Evolutionary conservation across 2,888 invertebrate species (phyloP).

Genomic region (Rhyacophila evoluta): DNA sequence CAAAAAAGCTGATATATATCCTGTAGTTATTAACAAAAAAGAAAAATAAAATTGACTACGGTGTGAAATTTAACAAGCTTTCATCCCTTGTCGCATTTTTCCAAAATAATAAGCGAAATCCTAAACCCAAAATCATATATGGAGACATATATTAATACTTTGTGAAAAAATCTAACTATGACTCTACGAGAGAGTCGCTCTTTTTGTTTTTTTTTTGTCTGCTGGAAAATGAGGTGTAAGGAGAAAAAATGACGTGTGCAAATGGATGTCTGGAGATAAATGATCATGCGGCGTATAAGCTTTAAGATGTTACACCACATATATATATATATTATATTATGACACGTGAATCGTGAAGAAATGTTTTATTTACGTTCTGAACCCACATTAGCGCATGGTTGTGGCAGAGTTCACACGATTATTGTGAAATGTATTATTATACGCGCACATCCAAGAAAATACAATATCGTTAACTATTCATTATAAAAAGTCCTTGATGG

Average conservation of each 20-base stretch:
- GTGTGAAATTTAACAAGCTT: not conserved
- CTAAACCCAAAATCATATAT: not conserved
- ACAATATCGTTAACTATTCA: no score
- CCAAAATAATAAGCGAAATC: not conserved
- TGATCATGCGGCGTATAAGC: not conserved
- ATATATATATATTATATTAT: no score
- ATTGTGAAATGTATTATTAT: not conserved
- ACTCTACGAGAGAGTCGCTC: not conserved
- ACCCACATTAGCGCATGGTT: not conserved
- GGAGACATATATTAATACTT: not conserved
- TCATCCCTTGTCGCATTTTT: not conserved
- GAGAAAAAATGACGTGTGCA: conserved; percentile 15
- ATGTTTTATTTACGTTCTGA: not conserved
- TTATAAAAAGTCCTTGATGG: no score
- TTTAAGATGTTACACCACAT: no score
- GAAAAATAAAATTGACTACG: no score
- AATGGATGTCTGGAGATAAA: conserved; percentile 8
- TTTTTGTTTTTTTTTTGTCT: not conserved
- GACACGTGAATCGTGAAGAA: not conserved
- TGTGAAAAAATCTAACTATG: not conserved
- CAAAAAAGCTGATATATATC: no score
- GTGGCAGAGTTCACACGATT: not conserved
- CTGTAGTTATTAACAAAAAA: no score
- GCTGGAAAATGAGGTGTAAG: not conserved
- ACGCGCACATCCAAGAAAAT: no score